Conservation (phyloP, 2,888 invertebrate genomes). For the Eristalis arbustorum region DNA sequence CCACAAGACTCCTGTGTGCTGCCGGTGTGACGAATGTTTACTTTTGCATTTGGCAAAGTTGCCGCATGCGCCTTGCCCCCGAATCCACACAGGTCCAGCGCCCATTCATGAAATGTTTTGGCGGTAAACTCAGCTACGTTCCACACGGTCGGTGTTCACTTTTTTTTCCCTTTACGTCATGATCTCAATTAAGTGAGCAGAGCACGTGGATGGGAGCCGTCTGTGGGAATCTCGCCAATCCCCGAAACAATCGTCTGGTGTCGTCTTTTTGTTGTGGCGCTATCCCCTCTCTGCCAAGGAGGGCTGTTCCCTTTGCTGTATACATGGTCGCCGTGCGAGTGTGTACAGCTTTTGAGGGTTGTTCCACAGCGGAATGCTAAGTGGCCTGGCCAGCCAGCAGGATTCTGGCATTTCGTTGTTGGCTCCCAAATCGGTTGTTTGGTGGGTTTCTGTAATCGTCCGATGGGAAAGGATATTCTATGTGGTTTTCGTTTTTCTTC, state of each 20-base stretch:
- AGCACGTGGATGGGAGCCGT: slow-evolving; percentile 44
- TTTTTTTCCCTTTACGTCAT: not conserved
- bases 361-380: slow-evolving; percentile 68
- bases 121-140: slow-evolving; percentile 18
- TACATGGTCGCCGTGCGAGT: slow-evolving; percentile 19
- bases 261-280: slow-evolving; percentile 53
- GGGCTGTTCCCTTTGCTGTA: slow-evolving; percentile 61
- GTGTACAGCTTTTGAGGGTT: slow-evolving; percentile 53
- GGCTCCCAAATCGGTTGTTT: slow-evolving; percentile 70
- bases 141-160: slow-evolving; percentile 4
- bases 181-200: slow-evolving; percentile 41
- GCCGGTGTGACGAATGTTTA: slow-evolving; percentile 48
- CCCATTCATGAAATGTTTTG: slow-evolving; percentile 47
- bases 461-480: slow-evolving; percentile 63
- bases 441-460: slow-evolving; percentile 68
- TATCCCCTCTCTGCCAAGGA: slow-evolving; percentile 44
- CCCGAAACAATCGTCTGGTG: slow-evolving; percentile 51
- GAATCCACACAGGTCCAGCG: slow-evolving; percentile 17
- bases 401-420: slow-evolving; percentile 67
- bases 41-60: slow-evolving; percentile 19
- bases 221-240: slow-evolving; percentile 55
- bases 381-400: slow-evolving; percentile 70
- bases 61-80: slow-evolving; percentile 44
- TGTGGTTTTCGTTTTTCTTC: slow-evolving; percentile 24
- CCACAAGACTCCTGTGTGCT: slow-evolving; percentile 51